phyloP scores from a whole-genome alignment of 1,140 invertebrate species.

The Gryllus bimaculatus region DNA sequence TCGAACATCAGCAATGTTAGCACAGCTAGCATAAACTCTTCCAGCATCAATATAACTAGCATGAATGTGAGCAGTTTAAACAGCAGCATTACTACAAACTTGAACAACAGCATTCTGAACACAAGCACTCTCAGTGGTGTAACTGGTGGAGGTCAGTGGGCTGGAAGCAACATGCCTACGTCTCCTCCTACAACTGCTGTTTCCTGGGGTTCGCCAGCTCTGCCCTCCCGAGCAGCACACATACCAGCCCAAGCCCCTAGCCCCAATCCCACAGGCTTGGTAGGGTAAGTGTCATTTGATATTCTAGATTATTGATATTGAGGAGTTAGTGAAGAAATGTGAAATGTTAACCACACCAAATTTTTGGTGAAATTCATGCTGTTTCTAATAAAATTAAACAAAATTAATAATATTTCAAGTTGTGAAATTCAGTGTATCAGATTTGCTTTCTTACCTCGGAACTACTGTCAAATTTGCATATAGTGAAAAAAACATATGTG shows the following conservation, averaged over 20 bases:
- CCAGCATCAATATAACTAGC: not conserved
- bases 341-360: no score
- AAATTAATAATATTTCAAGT: no score
- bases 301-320: not conserved
- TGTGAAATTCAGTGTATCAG: no score
- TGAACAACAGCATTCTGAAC: not conserved
- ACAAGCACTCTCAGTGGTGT: not conserved
- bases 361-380: no score
- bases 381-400: no score
- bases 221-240: not conserved
- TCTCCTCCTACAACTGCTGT: not conserved
- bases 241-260: not conserved
- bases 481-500: no score
- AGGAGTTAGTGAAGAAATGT: no score
- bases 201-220: not conserved
- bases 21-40: not conserved
- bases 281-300: constrained; percentile 11
- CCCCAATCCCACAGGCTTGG: not conserved
- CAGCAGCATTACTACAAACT: not conserved
- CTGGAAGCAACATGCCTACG: not conserved
- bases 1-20: not conserved
- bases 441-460: no score
- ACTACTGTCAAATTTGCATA: no score
- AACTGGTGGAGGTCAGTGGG: not conserved
- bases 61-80: not conserved